Evolutionary conservation across 2,113 vertebrate genomes (phyloP), one percentile per base, ranked within the genome.

Genomic region (Meles meles): DNA sequence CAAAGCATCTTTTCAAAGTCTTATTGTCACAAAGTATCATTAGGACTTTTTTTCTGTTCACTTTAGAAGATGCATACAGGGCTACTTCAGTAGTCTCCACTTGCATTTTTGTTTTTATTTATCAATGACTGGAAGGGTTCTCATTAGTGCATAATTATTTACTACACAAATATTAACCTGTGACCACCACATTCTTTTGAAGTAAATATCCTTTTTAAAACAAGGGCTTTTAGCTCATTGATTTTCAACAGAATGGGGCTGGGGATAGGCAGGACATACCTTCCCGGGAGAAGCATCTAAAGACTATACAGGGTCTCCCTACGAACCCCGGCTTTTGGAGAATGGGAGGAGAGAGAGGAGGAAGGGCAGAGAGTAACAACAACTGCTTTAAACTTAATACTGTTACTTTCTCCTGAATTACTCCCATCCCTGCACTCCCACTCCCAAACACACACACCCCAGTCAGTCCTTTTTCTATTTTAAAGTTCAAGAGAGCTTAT

Each of bases 401-500:
- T 90, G 9, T 55, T 57, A 59, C 7, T 34, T 52, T 59, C 17
- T 52, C 65, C 61, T 29, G 29, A 74, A 84, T 94, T 74, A 52
- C 29, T 69, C 31, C 59, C 34, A 87, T n/a, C 61, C 13, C 72
- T 77, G 12, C 4, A 59, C 44, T 88, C 8, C 29, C n/a, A 72
- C 85, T 90, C 37, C 12, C 34, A 93, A 47, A 69, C 57, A 63
- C 57, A 82, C 44, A 71, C 6, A 47, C 42, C 25, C 12, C 47
- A 59, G 25, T 81, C 84, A 72, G 8, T 94, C 4, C n/a, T 85
- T 69, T 96, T 96, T 81, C 71, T 95, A 0, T 93, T 91, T 93
- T 94, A 89, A 96, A 96, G 49, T 92, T 92, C 63, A 77, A 14
- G n/a, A 85, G 84, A 85, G 49, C 91, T 96, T 96, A 61, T 95